These are phyloP conservation scores for Pseudonaja textilis DNA, from an alignment of 2,113 vertebrate species.

Conservation along the genomic window DNA sequence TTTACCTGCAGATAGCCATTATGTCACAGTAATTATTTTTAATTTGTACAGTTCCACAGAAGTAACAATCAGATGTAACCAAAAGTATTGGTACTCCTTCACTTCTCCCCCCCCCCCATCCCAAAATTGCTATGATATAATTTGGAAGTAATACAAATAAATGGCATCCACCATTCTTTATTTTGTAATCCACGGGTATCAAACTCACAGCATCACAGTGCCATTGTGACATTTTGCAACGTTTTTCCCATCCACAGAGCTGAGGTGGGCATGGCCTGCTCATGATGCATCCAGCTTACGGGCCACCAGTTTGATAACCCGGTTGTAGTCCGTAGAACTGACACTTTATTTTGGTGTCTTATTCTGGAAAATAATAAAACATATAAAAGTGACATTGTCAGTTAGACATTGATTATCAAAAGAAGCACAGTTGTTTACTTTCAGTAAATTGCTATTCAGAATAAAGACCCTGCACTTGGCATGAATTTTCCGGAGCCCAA, in stretches of 20 bases:
- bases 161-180: background rate
- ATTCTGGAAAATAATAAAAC: background rate
- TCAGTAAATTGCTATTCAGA: background rate
- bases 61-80: background rate
- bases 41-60: background rate
- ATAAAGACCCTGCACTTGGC: background rate
- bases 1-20: background rate
- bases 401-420: background rate
- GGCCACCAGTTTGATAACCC: too few relatives aligned
- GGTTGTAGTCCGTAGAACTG: background rate
- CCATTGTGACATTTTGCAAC: too few relatives aligned
- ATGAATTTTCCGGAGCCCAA: background rate
- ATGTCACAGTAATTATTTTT: background rate
- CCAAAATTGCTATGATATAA: background rate
- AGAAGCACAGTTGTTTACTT: background rate
- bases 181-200: background rate
- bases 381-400: background rate
- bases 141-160: background rate
- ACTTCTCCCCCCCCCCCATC: background rate
- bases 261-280: too few relatives aligned
- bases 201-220: too few relatives aligned
- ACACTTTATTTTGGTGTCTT: background rate
- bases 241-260: too few relatives aligned
- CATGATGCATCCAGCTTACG: too few relatives aligned
- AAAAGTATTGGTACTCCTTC: background rate